Evolutionary conservation across 2,888 invertebrate genomes (phyloP).

Genomic region (Erebia ligea): DNA sequence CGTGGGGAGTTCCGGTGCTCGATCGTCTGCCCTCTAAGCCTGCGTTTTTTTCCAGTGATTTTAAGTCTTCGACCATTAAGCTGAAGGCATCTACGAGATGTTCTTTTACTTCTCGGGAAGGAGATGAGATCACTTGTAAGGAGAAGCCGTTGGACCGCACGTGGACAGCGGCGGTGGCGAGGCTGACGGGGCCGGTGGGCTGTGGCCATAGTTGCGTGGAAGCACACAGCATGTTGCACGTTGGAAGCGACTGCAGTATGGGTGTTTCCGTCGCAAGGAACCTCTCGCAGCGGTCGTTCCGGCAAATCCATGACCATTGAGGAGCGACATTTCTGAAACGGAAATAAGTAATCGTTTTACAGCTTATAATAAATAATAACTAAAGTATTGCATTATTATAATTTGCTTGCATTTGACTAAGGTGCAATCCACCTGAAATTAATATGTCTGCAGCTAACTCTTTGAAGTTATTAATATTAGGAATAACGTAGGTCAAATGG

Average conservation of each 20-base stretch:
- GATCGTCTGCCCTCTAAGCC: conserved; percentile 51
- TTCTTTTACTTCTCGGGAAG: conserved; percentile 62
- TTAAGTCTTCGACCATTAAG: conserved; percentile 78
- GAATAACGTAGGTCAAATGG: too few relatives aligned
- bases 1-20: conserved; percentile 64
- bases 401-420: too few relatives aligned
- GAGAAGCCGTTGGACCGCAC: conserved; percentile 81
- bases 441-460: too few relatives aligned
- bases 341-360: conserved; percentile 14
- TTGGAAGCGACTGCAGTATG: conserved; percentile 84
- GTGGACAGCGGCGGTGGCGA: conserved; percentile 85
- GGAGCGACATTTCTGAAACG: conserved; percentile 76
- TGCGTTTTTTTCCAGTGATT: conserved; percentile 69
- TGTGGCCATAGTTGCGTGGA: conserved; percentile 90
- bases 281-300: conserved; percentile 87
- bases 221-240: conserved; percentile 91
- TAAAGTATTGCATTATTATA: too few relatives aligned
- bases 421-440: too few relatives aligned
- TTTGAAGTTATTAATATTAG: too few relatives aligned
- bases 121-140: conserved; percentile 66
- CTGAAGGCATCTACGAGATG: conserved; percentile 79
- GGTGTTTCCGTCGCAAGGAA: conserved; percentile 63
- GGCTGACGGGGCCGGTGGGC: conserved; percentile 87
- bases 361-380: background rate
- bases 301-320: conserved; percentile 91